Percentiles rank a stretch among this genome's conserved stretches.
phyloP scores from a whole-genome alignment of 2,888 invertebrate species.

The Drosophila niveifrons region DNA sequence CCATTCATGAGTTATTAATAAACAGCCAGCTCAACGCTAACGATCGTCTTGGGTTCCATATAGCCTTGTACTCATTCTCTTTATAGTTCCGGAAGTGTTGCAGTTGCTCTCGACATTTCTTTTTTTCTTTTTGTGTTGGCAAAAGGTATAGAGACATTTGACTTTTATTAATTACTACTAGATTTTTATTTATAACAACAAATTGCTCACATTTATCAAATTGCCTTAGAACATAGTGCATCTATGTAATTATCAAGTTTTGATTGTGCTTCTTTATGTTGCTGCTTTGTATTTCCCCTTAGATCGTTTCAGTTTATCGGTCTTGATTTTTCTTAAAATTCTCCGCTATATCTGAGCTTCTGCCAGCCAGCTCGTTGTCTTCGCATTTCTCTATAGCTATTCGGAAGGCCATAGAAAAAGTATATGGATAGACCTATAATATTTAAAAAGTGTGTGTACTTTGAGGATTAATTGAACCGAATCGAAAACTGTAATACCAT shows the following conservation, averaged over 20 bases:
- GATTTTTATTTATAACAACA: slow-evolving; percentile 77
- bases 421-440: slow-evolving; percentile 89
- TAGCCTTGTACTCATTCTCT: not conserved
- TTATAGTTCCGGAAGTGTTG: slow-evolving; percentile 65
- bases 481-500: too few species aligned
- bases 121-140: slow-evolving; percentile 15
- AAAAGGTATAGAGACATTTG: slow-evolving; percentile 55
- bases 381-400: slow-evolving; percentile 82
- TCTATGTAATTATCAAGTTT: slow-evolving; percentile 48
- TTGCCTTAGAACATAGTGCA: slow-evolving; percentile 58
- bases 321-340: slow-evolving; percentile 45
- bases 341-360: slow-evolving; percentile 82
- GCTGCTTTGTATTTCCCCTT: not conserved
- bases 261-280: slow-evolving; percentile 32
- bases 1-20: slow-evolving; percentile 72
- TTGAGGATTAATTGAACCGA: slow-evolving; percentile 32
- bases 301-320: not conserved
- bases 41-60: slow-evolving; percentile 54
- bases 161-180: slow-evolving; percentile 77
- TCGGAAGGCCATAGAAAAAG: slow-evolving; percentile 89
- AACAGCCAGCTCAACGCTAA: slow-evolving; percentile 53
- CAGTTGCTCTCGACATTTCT: slow-evolving; percentile 68
- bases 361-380: slow-evolving; percentile 83
- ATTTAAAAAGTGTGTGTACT: slow-evolving; percentile 23
- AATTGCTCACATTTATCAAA: slow-evolving; percentile 76